A percentile compares a stretch with the other conserved stretches of the same genome.
Evolutionary conservation across 2,888 invertebrate genomes (phyloP).

Genomic region (Ditula angustiorana): DNA sequence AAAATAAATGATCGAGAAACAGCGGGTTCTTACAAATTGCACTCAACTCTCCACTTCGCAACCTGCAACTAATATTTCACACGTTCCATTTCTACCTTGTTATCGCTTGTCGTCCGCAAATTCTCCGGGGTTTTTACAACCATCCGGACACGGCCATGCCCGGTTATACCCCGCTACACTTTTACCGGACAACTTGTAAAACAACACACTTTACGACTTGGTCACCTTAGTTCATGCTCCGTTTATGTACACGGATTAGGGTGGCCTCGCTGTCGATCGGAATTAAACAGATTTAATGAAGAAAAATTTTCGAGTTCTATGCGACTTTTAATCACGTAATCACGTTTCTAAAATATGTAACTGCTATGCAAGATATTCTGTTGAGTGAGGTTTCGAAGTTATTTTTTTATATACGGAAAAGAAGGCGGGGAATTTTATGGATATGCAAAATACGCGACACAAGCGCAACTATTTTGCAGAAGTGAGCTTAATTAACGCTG

Average conservation of each 20-base stretch:
- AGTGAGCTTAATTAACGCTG: too few species aligned
- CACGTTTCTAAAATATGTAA: not conserved
- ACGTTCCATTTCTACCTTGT: conserved; percentile 40
- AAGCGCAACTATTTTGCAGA: too few species aligned
- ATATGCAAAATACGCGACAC: too few species aligned
- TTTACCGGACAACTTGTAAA: conserved; percentile 32
- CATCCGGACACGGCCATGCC: conserved; percentile 11
- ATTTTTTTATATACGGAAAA: too few species aligned
- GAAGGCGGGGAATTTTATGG: too few species aligned
- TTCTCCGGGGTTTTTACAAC: conserved; percentile 37
- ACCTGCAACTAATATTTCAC: conserved; percentile 38
- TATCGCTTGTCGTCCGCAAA: conserved; percentile 37
- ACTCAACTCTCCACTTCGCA: conserved; percentile 23
- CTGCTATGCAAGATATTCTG: not conserved
- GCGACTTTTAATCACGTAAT: not conserved
- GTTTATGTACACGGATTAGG: conserved; percentile 20
- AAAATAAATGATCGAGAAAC: not conserved
- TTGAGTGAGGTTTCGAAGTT: not conserved
- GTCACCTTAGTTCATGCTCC: conserved; percentile 31
- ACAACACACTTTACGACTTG: conserved; percentile 30
- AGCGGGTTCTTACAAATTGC: not conserved
- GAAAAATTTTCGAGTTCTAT: conserved; percentile 5
- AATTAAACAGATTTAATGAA: conserved; percentile 29
- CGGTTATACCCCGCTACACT: conserved; percentile 7
- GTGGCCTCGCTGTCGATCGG: not conserved